Evolutionary conservation across 1,140 invertebrate species (phyloP).

Genomic region (Mycetomoellerius zeteki): DNA sequence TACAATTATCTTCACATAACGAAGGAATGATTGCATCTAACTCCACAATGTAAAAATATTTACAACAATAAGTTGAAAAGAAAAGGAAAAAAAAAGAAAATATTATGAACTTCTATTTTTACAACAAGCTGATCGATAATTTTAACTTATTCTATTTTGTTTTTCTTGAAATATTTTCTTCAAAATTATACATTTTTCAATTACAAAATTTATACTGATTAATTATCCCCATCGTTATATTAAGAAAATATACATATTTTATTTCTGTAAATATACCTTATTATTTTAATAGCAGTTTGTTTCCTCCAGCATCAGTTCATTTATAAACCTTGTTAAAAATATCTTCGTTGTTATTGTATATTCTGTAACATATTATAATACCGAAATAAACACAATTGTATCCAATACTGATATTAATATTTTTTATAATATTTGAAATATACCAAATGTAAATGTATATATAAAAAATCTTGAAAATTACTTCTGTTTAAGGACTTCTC

Average conservation of each 20-base stretch:
- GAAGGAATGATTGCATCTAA: not conserved
- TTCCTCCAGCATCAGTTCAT: not conserved
- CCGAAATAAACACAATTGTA: not conserved
- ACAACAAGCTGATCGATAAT: not conserved
- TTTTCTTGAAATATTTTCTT: not conserved
- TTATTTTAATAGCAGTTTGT: not conserved
- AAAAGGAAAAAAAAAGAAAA: not conserved
- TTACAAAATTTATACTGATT: not conserved
- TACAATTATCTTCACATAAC: conserved; percentile 19
- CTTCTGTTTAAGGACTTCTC: too few relatives aligned
- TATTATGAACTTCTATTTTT: not conserved
- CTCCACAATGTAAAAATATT: not conserved
- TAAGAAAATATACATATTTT: not conserved
- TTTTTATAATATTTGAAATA: not conserved
- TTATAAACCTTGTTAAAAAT: not conserved
- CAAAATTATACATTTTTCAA: not conserved
- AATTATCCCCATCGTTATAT: not conserved
- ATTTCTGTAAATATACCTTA: not conserved
- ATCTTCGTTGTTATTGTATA: not conserved
- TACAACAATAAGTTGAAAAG: not conserved
- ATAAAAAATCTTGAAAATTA: too few relatives aligned
- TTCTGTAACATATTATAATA: conserved; percentile 19
- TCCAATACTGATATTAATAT: not conserved
- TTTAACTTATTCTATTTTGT: not conserved
- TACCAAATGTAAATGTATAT: not conserved